Evolutionary conservation across 2,888 invertebrate genomes (phyloP).

Genomic region (Monopis laevigella): DNA sequence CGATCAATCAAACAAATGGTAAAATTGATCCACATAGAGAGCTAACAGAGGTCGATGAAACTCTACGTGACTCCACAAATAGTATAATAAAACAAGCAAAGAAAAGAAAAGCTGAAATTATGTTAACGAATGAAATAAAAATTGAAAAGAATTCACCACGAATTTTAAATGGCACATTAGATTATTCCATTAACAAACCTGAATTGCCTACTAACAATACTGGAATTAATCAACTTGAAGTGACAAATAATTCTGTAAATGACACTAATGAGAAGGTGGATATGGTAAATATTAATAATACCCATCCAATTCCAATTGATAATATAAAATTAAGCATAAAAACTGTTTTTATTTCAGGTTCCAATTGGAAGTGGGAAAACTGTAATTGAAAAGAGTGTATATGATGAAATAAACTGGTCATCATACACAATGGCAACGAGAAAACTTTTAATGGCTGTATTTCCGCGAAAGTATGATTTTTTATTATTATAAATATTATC

Average conservation of each 20-base stretch:
- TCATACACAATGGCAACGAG: slow-evolving; percentile 57
- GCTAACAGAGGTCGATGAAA: neutral
- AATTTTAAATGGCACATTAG: slow-evolving; percentile 1
- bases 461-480: slow-evolving; percentile 43
- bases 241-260: neutral
- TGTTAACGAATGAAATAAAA: slow-evolving; percentile 1
- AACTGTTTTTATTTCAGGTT: slow-evolving; percentile 31
- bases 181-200: neutral
- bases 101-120: neutral
- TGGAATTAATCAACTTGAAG: neutral
- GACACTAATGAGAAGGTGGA: neutral
- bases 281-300: neutral
- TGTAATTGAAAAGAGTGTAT: slow-evolving; percentile 42
- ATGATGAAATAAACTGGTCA: slow-evolving; percentile 50
- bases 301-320: neutral
- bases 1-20: too few species aligned
- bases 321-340: neutral
- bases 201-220: too few species aligned
- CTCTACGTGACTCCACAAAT: neutral
- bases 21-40: neutral
- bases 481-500: neutral
- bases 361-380: slow-evolving; percentile 57
- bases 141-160: neutral
- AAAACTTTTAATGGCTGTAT: slow-evolving; percentile 51
- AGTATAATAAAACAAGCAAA: neutral